A percentile compares a stretch with the other conserved stretches of the same genome.
phyloP scores from a whole-genome alignment of 2,888 invertebrate genomes.

The Ochropacha duplaris region DNA sequence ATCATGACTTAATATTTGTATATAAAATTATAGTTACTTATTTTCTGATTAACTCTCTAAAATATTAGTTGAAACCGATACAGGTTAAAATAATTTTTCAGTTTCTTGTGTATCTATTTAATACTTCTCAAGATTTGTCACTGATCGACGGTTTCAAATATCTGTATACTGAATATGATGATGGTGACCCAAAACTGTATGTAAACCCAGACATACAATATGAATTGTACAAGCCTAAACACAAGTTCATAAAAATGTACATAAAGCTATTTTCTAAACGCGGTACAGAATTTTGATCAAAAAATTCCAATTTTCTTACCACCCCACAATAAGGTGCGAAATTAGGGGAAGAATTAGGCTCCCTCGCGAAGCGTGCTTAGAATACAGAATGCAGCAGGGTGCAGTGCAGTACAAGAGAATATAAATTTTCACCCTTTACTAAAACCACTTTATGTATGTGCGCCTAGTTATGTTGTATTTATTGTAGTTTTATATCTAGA shows the following conservation, averaged over 20 bases:
- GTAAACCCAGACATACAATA: not conserved
- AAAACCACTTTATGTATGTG: conserved; percentile 13
- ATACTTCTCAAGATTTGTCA: no score
- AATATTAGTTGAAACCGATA: no score
- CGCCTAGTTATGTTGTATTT: no score
- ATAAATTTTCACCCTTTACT: conserved; percentile 23
- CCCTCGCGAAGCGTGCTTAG: conserved; percentile 68
- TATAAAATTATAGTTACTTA: no score
- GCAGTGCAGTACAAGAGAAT: conserved; percentile 30
- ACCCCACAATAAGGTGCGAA: conserved; percentile 78
- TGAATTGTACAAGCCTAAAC: not conserved
- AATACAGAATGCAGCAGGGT: conserved; percentile 60
- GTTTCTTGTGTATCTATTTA: no score
- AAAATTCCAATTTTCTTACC: conserved; percentile 72
- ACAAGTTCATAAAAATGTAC: conserved; percentile 5
- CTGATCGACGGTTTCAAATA: no score
- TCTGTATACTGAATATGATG: no score
- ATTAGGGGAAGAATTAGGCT: conserved; percentile 80
- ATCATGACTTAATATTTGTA: no score
- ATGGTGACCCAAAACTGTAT: not conserved
- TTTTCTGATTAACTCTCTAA: no score
- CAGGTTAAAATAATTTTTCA: no score
- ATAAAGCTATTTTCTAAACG: conserved; percentile 5
- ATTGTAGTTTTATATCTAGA: no score
- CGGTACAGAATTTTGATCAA: conserved; percentile 49